Evolutionary conservation across 2,888 invertebrate species (phyloP), one percentile per base, ranked within the genome.

Genomic region (Troilus luridus): DNA sequence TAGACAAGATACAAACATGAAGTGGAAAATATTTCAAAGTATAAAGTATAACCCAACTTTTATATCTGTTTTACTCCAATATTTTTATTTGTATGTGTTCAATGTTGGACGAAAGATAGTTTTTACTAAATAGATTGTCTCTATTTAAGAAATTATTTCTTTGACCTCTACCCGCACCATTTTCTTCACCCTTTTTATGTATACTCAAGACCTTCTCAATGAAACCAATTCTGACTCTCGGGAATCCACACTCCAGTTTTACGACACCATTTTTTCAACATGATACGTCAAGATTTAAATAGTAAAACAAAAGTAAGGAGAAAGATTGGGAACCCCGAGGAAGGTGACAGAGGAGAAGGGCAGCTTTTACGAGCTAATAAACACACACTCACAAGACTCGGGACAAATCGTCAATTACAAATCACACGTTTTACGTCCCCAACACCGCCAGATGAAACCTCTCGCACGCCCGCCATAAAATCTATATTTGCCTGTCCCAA

Each of bases 381-480:
- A 89, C 62, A 89, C 60, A 89, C 64, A 89, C 41, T 62, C 64
- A 89, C 54, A 64, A 27, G 54, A 27, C 89, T 8, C 54, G 7
- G 59, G 77, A 90, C 90, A 90, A 90, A 90, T 90, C 67, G 90
- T 58, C 90, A 90, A 90, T 90, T 90, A 90, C 90, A 90, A 77
- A 72, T 90, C 72, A 90, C 72, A 54, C n/a, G 77, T 56, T 90
- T 90, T 90, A 90, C 90, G 56, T 41, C 88, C 88, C 41, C 89
- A 56, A 56, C 54, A 24, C 21, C 88, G 64, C 54, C 89, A 64
- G 89, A 60, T 62, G 89, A 67, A 67, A 64, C 67, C 14, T 58
- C 58, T 56, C 67, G 90, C 90, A 56, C 67, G 88, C 9, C 88
- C 17, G 60, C 77, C 10, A 77, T 90, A 90, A 90, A 90, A 90